Conservation (phyloP, 2,113 vertebrate genomes). For the Psilopsiagon aurifrons region DNA sequence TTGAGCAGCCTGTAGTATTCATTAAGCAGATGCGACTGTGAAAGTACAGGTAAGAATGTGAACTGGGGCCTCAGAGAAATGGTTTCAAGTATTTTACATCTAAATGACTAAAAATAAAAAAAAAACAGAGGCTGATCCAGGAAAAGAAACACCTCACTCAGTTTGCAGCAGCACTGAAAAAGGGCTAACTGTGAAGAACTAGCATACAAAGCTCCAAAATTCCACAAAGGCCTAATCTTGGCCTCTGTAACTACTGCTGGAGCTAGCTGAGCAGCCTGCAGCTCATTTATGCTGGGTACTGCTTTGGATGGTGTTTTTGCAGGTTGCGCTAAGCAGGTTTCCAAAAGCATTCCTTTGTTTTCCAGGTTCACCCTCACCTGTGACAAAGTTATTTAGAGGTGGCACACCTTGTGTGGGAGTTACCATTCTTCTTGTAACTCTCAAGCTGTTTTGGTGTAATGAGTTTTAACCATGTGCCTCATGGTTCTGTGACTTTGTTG, state of each 20-base stretch:
- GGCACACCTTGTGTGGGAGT: background rate
- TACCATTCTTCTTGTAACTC: background rate
- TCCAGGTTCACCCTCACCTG: background rate
- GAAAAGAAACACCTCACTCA: background rate
- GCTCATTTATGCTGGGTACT: background rate
- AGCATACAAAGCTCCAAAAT: background rate
- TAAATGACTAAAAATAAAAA: background rate
- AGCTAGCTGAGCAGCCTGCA: background rate
- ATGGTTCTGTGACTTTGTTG: background rate
- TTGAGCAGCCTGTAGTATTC: background rate
- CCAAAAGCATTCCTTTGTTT: background rate
- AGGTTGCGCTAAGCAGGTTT: background rate
- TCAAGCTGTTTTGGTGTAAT: background rate
- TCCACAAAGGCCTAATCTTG: background rate
- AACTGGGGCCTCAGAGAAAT: background rate
- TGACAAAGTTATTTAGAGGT: background rate
- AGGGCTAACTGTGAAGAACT: background rate
- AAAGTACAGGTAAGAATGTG: background rate
- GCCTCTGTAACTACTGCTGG: background rate
- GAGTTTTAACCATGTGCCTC: background rate
- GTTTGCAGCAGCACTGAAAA: background rate
- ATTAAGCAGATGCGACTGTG: background rate
- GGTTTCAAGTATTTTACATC: background rate
- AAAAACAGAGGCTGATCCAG: background rate
- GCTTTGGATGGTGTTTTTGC: background rate